Conservation (phyloP, 2,888 invertebrate species). For the Altica lythri region DNA sequence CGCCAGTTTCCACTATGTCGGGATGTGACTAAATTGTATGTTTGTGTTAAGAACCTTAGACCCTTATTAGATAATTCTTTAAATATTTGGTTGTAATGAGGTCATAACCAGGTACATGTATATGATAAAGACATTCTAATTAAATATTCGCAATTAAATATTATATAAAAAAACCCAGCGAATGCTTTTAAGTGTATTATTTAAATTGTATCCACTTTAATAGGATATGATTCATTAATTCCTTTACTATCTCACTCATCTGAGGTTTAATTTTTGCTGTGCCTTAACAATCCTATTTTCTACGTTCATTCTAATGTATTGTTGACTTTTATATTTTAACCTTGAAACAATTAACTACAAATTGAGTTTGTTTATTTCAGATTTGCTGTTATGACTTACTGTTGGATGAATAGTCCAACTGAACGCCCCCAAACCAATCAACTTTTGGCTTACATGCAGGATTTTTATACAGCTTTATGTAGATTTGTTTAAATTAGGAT, state of each 20-base stretch:
- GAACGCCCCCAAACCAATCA: slow-evolving; percentile 73
- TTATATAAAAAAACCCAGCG: not conserved
- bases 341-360: slow-evolving; percentile 32
- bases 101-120: too few relatives aligned
- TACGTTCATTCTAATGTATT: slow-evolving; percentile 28
- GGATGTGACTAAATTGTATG: too few relatives aligned
- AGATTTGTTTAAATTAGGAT: slow-evolving; percentile 63
- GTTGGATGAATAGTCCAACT: slow-evolving; percentile 69
- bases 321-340: slow-evolving; percentile 27
- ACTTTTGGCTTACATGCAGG: slow-evolving; percentile 72
- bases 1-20: too few relatives aligned
- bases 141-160: too few relatives aligned
- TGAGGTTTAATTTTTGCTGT: slow-evolving; percentile 16
- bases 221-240: slow-evolving; percentile 15
- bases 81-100: too few relatives aligned
- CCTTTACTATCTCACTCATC: slow-evolving; percentile 17
- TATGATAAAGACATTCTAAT: too few relatives aligned
- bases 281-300: slow-evolving; percentile 20
- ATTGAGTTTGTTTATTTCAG: slow-evolving; percentile 52
- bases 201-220: slow-evolving; percentile 1
- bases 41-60: too few relatives aligned
- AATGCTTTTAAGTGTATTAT: not conserved
- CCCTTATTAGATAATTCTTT: too few relatives aligned
- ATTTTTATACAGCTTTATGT: slow-evolving; percentile 73
- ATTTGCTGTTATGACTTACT: slow-evolving; percentile 76